A percentile compares a stretch with the other conserved stretches of the same genome.
Evolutionary conservation across 2,797 vertebrate genomes (phyloP).

Genomic region (Intellagama lesueurii): DNA sequence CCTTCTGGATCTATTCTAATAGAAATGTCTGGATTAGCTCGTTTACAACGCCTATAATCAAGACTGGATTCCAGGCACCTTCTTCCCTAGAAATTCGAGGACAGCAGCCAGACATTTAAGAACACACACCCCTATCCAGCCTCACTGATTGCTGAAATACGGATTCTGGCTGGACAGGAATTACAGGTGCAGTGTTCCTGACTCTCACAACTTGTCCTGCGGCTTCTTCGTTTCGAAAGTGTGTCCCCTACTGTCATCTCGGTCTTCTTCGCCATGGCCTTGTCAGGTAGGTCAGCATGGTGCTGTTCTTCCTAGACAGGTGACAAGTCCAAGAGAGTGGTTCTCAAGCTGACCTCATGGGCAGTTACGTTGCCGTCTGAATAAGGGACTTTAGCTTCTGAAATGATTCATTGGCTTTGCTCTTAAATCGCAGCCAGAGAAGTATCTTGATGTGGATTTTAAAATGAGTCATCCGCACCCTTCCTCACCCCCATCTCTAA

Average conservation of each 20-base stretch:
- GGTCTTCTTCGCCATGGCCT: neutral
- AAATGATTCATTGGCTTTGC: neutral
- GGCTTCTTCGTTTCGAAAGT: no score
- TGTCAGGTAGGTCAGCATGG: neutral
- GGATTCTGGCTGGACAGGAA: neutral
- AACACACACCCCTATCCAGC: neutral
- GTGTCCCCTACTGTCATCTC: no score
- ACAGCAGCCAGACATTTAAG: neutral
- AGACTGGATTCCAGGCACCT: neutral
- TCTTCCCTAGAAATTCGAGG: neutral
- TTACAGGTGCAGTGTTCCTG: neutral
- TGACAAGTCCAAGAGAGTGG: no score
- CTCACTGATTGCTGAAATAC: neutral
- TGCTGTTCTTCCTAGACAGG: neutral
- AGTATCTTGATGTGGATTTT: neutral
- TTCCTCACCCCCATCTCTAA: no score
- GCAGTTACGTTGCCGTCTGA: no score
- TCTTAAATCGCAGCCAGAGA: neutral
- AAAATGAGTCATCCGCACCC: neutral
- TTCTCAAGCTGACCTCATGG: neutral
- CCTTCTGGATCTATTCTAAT: neutral
- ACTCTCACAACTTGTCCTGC: neutral
- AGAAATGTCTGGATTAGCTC: neutral
- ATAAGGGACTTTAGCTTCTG: no score
- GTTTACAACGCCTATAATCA: neutral